Percentiles rank a stretch among this genome's conserved stretches.
phyloP scores from a whole-genome alignment of 2,797 vertebrate genomes.

The Kryptolebias ocellatus region DNA sequence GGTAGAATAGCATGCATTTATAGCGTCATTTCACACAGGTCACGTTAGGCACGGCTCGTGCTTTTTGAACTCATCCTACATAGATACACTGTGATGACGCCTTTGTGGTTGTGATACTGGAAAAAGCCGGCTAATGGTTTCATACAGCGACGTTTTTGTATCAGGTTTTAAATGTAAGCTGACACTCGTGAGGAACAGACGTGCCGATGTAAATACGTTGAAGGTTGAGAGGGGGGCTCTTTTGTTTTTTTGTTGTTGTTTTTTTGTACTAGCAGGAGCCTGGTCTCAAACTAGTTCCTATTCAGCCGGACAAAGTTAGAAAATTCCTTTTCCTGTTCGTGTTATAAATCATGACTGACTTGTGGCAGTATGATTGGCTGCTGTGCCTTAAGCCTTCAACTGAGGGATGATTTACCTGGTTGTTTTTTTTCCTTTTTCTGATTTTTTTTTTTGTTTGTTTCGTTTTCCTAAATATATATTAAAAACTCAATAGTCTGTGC shows the following conservation, averaged over 20 bases:
- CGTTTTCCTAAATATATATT: slow-evolving; percentile 44
- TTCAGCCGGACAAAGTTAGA: slow-evolving; percentile 73
- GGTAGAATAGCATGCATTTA: slow-evolving; percentile 58
- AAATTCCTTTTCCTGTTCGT: slow-evolving; percentile 51
- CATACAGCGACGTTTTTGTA: slow-evolving; percentile 41
- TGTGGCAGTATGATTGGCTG: slow-evolving; percentile 77
- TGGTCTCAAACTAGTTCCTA: slow-evolving; percentile 61
- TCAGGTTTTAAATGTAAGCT: slow-evolving; percentile 68
- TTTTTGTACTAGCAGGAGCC: slow-evolving; percentile 65
- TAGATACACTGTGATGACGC: slow-evolving; percentile 64
- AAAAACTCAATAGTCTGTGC: slow-evolving; percentile 83
- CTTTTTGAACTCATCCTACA: slow-evolving; percentile 46
- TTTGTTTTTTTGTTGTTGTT: slow-evolving; percentile 17
- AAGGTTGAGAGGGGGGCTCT: slow-evolving; percentile 24
- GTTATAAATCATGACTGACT: slow-evolving; percentile 67
- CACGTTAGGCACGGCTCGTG: slow-evolving; percentile 53
- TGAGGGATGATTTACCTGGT: slow-evolving; percentile 65
- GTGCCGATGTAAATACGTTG: slow-evolving; percentile 75
- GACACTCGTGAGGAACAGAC: slow-evolving; percentile 50
- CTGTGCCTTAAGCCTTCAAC: slow-evolving; percentile 83
- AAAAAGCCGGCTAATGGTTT: slow-evolving; percentile 50
- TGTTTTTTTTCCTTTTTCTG: slow-evolving; percentile 6
- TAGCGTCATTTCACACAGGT: slow-evolving; percentile 73
- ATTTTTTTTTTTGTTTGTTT: neutral
- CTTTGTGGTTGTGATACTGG: slow-evolving; percentile 60